phyloP scores from a whole-genome alignment of 2,888 invertebrate genomes.

The Myathropa florea region DNA sequence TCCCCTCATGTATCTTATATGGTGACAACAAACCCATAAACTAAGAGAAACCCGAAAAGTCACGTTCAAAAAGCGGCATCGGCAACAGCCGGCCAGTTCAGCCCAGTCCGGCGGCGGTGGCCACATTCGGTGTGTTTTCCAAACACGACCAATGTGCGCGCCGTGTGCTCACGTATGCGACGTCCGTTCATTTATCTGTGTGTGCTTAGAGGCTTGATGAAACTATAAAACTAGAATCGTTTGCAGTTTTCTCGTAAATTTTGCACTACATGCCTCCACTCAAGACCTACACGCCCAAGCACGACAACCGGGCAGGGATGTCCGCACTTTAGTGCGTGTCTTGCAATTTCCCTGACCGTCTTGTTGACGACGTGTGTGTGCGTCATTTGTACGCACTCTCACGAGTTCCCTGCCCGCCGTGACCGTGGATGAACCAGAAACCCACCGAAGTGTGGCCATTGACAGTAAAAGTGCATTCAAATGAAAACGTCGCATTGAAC shows the following conservation, averaged over 20 bases:
- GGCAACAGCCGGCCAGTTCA: not conserved
- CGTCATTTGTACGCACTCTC: not conserved
- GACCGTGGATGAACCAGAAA: not conserved
- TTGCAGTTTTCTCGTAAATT: constrained; percentile 51
- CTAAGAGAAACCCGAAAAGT: constrained; percentile 51
- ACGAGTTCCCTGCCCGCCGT: not conserved
- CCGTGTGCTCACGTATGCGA: constrained; percentile 39
- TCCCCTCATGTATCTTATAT: constrained; percentile 21
- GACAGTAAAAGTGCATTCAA: constrained; percentile 38
- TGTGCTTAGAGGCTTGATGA: constrained; percentile 35
- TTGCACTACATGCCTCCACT: constrained; percentile 6
- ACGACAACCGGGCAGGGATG: not conserved
- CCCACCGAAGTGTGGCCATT: not conserved
- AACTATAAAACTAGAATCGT: constrained; percentile 51
- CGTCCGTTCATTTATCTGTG: constrained; percentile 5
- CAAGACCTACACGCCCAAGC: constrained; percentile 2
- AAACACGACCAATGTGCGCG: not conserved
- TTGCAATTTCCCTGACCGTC: constrained; percentile 21
- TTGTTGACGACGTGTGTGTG: not conserved
- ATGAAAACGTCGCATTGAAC: constrained; percentile 16
- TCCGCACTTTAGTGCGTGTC: constrained; percentile 40
- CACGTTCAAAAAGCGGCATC: constrained; percentile 32
- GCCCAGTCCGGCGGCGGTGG: not conserved
- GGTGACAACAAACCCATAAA: constrained; percentile 43
- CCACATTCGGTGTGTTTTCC: constrained; percentile 15